Conservation (phyloP, 2,888 invertebrate genomes). For the Augochlorella aurata region DNA sequence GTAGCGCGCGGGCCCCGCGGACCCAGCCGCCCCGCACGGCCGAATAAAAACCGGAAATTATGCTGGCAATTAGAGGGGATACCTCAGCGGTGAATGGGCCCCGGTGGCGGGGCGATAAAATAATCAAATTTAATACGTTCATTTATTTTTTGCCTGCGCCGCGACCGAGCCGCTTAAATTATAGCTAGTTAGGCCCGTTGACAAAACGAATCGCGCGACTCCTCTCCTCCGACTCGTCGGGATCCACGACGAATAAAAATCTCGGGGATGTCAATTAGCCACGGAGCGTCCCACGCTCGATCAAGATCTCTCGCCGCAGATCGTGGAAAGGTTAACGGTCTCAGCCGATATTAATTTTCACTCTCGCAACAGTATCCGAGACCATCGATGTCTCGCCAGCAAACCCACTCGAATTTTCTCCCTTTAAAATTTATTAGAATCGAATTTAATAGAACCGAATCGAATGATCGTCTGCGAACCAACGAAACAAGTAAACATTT, state of each 20-base stretch:
- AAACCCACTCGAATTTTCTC: not conserved
- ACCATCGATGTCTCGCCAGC: conserved; percentile 9
- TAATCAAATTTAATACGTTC: conserved; percentile 63
- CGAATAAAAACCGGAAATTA: conserved; percentile 63
- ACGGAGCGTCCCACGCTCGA: not conserved
- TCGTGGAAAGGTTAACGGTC: conserved; percentile 2
- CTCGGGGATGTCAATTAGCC: conserved; percentile 37
- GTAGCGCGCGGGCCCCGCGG: conserved; percentile 70
- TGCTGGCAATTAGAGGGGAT: conserved; percentile 62
- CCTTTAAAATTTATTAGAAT: not conserved
- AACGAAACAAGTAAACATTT: too few species aligned
- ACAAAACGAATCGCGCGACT: conserved; percentile 43
- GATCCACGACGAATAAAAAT: conserved; percentile 28
- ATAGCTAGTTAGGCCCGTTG: conserved; percentile 31
- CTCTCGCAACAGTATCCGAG: not conserved
- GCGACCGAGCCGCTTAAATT: conserved; percentile 35
- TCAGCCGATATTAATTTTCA: not conserved
- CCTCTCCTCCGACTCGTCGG: not conserved
- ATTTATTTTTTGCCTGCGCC: conserved; percentile 46
- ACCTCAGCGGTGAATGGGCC: conserved; percentile 30
- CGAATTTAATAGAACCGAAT: not conserved
- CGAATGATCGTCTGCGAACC: too few species aligned
- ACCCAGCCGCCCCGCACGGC: conserved; percentile 56
- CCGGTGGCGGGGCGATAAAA: conserved; percentile 50
- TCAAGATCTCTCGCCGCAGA: not conserved